phyloP scores from a whole-genome alignment of 1,140 invertebrate species.

The Micrasema longulum region DNA sequence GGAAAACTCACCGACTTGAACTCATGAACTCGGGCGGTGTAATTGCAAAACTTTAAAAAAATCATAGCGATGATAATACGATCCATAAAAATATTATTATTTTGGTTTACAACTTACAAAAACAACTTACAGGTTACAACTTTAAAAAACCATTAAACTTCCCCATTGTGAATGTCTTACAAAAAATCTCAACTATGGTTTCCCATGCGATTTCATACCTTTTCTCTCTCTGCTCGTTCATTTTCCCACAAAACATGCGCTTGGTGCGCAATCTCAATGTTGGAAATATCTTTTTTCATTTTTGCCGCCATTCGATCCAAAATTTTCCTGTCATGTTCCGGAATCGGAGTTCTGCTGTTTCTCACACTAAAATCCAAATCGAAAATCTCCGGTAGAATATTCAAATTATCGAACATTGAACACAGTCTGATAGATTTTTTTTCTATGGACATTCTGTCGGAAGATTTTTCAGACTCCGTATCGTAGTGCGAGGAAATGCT shows the following conservation, averaged over 20 bases:
- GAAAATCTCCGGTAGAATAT: slow-evolving; percentile 2
- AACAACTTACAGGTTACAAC: too few species aligned
- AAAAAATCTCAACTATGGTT: too few species aligned
- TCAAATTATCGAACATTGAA: slow-evolving; percentile 41
- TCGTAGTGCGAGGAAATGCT: slow-evolving; percentile 5
- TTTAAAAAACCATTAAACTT: too few species aligned
- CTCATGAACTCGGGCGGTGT: too few species aligned
- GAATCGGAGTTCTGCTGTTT: slow-evolving; percentile 28
- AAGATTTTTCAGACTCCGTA: slow-evolving; percentile 24
- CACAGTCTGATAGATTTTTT: slow-evolving; percentile 28
- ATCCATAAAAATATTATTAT: too few species aligned
- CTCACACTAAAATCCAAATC: slow-evolving; percentile 8
- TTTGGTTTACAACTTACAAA: too few species aligned
- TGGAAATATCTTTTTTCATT: slow-evolving; percentile 40
- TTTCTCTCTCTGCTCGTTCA: slow-evolving; percentile 40
- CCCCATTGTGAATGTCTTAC: too few species aligned
- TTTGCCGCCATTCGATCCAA: slow-evolving; percentile 49
- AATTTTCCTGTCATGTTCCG: slow-evolving; percentile 50
- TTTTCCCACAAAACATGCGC: slow-evolving; percentile 47
- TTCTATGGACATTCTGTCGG: background rate
- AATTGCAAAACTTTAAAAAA: too few species aligned
- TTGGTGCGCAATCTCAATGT: slow-evolving; percentile 44
- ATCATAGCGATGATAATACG: too few species aligned
- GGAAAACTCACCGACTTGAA: too few species aligned
- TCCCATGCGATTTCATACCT: slow-evolving; percentile 28